A percentile compares a stretch with the other conserved stretches of the same genome.
Conservation (phyloP, 2,888 invertebrate genomes). For the Hofmannophila pseudospretella region DNA sequence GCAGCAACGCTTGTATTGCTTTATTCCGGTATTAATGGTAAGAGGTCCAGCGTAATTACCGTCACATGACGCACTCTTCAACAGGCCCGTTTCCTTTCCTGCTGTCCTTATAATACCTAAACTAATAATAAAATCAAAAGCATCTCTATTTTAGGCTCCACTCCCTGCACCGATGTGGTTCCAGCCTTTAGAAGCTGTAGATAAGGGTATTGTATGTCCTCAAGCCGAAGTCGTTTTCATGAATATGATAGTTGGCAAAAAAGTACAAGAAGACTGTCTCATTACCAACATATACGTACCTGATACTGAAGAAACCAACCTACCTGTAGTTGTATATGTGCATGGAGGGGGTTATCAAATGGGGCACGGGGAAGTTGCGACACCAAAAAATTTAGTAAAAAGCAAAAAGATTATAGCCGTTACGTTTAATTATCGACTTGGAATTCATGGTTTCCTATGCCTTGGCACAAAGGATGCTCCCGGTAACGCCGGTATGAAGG, state of each 20-base stretch:
- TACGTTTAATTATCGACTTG: slow-evolving; percentile 32
- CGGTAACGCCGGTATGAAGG: slow-evolving; percentile 45
- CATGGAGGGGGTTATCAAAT: slow-evolving; percentile 32
- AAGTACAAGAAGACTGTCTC: slow-evolving; percentile 42
- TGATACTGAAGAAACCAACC: slow-evolving; percentile 28
- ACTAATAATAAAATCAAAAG: neutral
- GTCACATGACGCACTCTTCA: too few species aligned
- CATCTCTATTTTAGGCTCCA: slow-evolving; percentile 37
- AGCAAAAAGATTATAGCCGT: slow-evolving; percentile 25
- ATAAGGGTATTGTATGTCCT: slow-evolving; percentile 28
- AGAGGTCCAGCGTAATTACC: too few species aligned
- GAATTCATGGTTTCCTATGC: slow-evolving; percentile 30
- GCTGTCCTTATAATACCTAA: too few species aligned
- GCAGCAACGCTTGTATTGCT: too few species aligned
- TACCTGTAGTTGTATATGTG: slow-evolving; percentile 29
- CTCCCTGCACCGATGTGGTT: slow-evolving; percentile 31
- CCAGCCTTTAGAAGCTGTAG: slow-evolving; percentile 25
- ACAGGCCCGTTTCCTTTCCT: too few species aligned
- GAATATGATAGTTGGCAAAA: neutral
- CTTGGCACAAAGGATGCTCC: slow-evolving; percentile 33
- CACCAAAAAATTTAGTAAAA: slow-evolving; percentile 18
- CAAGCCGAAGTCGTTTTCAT: slow-evolving; percentile 18
- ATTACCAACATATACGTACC: slow-evolving; percentile 47
- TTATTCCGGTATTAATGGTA: too few species aligned
- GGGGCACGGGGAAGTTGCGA: slow-evolving; percentile 18